Evolutionary conservation across 2,888 invertebrate genomes (phyloP).

Genomic region (Heliothis peltigera): DNA sequence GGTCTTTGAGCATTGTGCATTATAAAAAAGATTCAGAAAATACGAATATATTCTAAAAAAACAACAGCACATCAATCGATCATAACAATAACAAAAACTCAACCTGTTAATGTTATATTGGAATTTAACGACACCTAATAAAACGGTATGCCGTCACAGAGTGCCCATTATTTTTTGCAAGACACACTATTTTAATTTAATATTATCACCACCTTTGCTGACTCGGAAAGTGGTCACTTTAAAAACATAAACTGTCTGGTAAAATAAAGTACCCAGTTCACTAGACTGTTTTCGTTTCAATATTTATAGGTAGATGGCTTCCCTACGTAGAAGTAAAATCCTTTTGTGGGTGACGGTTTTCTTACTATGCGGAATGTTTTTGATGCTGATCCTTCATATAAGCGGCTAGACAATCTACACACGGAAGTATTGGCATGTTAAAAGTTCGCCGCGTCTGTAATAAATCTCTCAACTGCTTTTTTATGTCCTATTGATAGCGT

Average conservation of each 20-base stretch:
- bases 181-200: conserved; percentile 51
- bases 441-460: conserved; percentile 23
- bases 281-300: conserved; percentile 40
- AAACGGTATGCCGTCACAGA: conserved; percentile 41
- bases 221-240: conserved; percentile 51
- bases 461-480: conserved; percentile 39
- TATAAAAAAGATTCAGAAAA: no score
- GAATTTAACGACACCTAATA: conserved; percentile 60
- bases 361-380: conserved; percentile 30
- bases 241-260: conserved; percentile 48
- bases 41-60: no score
- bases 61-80: conserved; percentile 31
- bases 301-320: conserved; percentile 28
- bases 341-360: conserved; percentile 42
- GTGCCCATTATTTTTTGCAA: conserved; percentile 45
- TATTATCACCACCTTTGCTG: conserved; percentile 36
- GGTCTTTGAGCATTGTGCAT: no score
- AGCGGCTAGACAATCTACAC: conserved; percentile 7
- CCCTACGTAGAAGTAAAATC: conserved; percentile 36
- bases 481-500: conserved; percentile 28
- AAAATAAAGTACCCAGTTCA: conserved; percentile 43
- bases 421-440: conserved; percentile 31
- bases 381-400: conserved; percentile 12
- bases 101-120: conserved; percentile 43
- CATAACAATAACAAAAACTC: conserved; percentile 53